A percentile compares a stretch with the other conserved stretches of the same genome.
phyloP scores from a whole-genome alignment of 2,797 vertebrate genomes.

The Ceryle rudis region DNA sequence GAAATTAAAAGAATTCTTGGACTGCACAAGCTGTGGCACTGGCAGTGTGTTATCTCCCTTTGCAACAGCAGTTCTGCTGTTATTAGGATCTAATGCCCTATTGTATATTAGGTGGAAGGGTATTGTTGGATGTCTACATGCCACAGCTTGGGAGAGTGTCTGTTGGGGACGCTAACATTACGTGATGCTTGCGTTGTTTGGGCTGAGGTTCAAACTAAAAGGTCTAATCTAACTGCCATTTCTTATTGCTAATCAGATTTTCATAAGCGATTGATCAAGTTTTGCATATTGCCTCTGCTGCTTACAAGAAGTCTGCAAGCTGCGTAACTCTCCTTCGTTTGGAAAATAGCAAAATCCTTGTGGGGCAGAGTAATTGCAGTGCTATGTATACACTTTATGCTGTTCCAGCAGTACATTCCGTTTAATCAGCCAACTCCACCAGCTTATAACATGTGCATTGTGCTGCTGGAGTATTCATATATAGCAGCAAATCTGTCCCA shows the following conservation, averaged over 20 bases:
- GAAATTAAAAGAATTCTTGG: neutral
- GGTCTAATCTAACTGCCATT: neutral
- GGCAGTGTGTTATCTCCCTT: neutral
- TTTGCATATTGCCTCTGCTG: neutral
- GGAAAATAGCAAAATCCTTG: neutral
- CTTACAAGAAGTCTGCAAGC: neutral
- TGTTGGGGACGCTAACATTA: fast-evolving
- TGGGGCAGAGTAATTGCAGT: neutral
- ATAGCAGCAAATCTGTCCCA: slow-evolving; percentile 39
- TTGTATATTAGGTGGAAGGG: neutral
- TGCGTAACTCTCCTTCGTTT: neutral
- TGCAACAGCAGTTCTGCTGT: neutral
- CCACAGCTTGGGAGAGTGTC: neutral
- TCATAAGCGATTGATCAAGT: neutral
- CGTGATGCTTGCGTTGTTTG: neutral
- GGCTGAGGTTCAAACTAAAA: neutral
- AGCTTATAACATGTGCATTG: neutral
- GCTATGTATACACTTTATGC: neutral
- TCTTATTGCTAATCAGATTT: neutral
- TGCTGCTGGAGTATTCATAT: slow-evolving; percentile 3
- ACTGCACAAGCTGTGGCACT: neutral
- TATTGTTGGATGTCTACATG: neutral
- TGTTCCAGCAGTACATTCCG: neutral
- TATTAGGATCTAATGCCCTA: neutral
- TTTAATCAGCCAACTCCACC: neutral